Percentiles rank a stretch among this genome's conserved stretches.
These are phyloP conservation scores for Sisyra nigra DNA, from an alignment of 2,888 invertebrate species.

Conservation along the genomic window DNA sequence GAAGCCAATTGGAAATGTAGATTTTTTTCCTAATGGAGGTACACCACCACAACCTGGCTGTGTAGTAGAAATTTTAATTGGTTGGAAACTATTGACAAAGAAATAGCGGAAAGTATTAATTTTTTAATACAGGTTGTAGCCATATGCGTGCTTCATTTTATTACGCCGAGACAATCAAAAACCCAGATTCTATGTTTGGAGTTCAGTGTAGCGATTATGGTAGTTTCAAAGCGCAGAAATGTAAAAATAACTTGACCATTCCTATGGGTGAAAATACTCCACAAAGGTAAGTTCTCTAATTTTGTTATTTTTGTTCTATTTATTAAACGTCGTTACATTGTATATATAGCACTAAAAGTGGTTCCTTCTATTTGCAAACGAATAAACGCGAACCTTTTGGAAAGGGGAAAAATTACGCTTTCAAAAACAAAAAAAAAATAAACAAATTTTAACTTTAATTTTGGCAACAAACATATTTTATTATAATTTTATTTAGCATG, in stretches of 20 bases:
- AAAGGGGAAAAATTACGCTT: conserved; percentile 11
- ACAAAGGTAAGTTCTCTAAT: conserved; percentile 16
- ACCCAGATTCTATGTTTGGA: conserved; percentile 21
- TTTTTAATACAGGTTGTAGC: conserved; percentile 19
- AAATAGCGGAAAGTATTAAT: not conserved
- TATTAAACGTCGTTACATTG: not conserved
- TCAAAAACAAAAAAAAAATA: not conserved
- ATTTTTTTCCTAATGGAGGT: conserved; percentile 26
- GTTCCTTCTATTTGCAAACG: conserved; percentile 21
- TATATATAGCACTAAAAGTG: conserved; percentile 14
- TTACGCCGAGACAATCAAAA: conserved; percentile 23
- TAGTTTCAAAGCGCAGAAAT: conserved; percentile 8
- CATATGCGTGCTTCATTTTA: conserved; percentile 23
- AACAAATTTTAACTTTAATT: too few species aligned
- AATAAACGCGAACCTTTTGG: conserved; percentile 22
- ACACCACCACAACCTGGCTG: conserved; percentile 22
- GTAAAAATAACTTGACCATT: conserved; percentile 11
- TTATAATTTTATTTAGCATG: too few species aligned
- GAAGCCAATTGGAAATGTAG: conserved; percentile 17
- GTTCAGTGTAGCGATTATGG: conserved; percentile 17
- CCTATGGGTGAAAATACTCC: conserved; percentile 24
- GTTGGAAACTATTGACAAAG: conserved; percentile 14
- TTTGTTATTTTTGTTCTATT: not conserved
- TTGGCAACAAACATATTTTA: too few species aligned
- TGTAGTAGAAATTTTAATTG: conserved; percentile 20